Base-by-base conservation (phyloP, 92 coral and sea anemone genomes). In the Micromussa lordhowensis region DNA sequence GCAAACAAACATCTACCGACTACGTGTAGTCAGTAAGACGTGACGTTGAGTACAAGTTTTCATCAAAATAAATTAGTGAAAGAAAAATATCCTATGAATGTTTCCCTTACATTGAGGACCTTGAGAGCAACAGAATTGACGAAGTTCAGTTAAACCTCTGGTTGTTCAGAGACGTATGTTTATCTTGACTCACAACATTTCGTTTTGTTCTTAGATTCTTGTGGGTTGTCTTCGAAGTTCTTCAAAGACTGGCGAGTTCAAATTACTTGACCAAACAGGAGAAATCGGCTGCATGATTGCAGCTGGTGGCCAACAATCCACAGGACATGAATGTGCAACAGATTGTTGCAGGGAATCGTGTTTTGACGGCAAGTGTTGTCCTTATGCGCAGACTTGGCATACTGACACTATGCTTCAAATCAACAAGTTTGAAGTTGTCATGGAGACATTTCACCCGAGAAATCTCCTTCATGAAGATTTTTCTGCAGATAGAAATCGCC, bases 251-350 rank as follows among this genome's bases (percentile, higher is more conserved):
- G 99, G 99, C 14, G 84, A 75, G 77, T 69, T 94, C 3, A 88
- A 86, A 71, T 78, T 97, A 32, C 80, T 85, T 82, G 99, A 97
- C 81, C 85, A 85, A 82, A 94, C 98, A 8, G 98, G 95, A 1
- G 91, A 76, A 53, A 87, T 97, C 63, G 55, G 32, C 55, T 94
- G 97, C 77, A 88, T 88, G 14, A 78, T 92, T n/a, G 81, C 92
- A 40, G 79, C 80, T 12, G 44, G 13, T 54, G 79, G 35, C 48
- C 69, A 66, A 28, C 75, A 90, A 57, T 7, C 75, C 71, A n/a
- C 30, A 21, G 80, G 48, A 26, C 88, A 88, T 72, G 78, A 83
- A 10, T 72, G 89, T 48, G 28, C 75, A 14, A 40, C 38, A 24
- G 29, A 85, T 28, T 68, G 92, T 51, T 92, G 88, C 79, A 40